Base-by-base conservation (phyloP, 2,888 invertebrate species). In the Ophonus ardosiacus region DNA sequence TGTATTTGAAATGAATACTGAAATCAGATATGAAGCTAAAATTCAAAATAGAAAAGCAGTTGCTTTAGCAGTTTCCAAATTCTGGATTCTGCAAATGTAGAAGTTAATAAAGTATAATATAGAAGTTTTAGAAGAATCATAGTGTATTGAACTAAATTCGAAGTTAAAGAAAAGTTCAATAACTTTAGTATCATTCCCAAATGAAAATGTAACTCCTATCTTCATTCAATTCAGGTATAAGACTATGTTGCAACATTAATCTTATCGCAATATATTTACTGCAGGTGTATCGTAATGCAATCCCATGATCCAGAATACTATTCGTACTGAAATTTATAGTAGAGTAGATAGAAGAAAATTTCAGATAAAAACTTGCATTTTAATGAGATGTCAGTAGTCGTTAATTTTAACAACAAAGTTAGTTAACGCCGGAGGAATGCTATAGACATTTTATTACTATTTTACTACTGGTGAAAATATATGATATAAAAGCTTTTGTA, bases 331-430 rank as follows among this genome's bases (percentile, higher is more conserved):
- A 63, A 63, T 63, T 31, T 63, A 24, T n/a, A 31, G 7, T 15
- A 63, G 21, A 31, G 63, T 24, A 13, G 63, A 63, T 63, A 24
- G 21, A 10, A 63, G 17, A 21, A 24, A 63, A 24, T 24, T 63
- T 24, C 24, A 63, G 63, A 68, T 68, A 38, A 68, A 68, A 68
- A 38, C 13, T 38, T 15, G 68, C 68, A 68, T 68, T 68, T 68
- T 38, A 68, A 68, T 68, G 68, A 68, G 68, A 31, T 68, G 68
- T 68, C 68, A 38, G 15, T 38, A 68, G 68, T 68, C 68, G 68
- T 38, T 68, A 68, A 68, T 68, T 68, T 68, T 38, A 38, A 31
- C 63, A 15, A n/a, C 68, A 31, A 15, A 13, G 68, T 38, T 68
- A 68, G 68, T 68, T 68, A 68, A 13, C 31, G 38, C 38, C 15